Conservation (phyloP, 2,797 vertebrate species). For the Orientallactaga sibirica region DNA sequence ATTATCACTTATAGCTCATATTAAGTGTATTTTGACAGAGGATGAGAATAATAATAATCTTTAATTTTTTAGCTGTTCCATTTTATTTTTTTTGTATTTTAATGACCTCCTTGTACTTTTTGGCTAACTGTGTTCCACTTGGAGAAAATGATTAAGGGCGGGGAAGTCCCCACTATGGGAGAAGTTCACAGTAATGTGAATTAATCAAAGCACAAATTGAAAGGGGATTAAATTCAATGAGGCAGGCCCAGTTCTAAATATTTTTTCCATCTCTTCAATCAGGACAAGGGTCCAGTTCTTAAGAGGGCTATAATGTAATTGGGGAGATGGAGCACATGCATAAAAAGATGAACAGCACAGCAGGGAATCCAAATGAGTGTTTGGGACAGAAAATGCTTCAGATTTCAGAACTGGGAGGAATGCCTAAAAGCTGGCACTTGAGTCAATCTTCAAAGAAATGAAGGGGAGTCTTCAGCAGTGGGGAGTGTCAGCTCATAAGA, state of each 20-base stretch:
- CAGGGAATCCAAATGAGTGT: constrained; percentile 25
- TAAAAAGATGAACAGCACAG: constrained; percentile 58
- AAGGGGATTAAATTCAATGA: constrained; percentile 71
- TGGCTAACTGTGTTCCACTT: constrained; percentile 48
- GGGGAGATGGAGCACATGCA: constrained; percentile 41
- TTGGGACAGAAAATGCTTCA: constrained; percentile 52
- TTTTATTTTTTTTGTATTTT: constrained; percentile 57
- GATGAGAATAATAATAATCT: constrained; percentile 66
- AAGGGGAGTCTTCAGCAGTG: background rate
- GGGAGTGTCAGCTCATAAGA: constrained; percentile 4
- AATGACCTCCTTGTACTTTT: constrained; percentile 50
- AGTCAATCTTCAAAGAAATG: constrained; percentile 44
- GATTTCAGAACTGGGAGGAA: constrained; percentile 56
- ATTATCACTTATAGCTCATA: constrained; percentile 35
- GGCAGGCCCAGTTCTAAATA: constrained; percentile 70
- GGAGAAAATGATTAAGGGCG: constrained; percentile 59
- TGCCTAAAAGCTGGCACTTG: constrained; percentile 26
- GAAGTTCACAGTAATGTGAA: constrained; percentile 64
- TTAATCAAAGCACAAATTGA: constrained; percentile 78
- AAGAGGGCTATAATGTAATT: constrained; percentile 75
- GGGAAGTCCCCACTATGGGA: constrained; percentile 43
- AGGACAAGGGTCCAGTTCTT: constrained; percentile 70
- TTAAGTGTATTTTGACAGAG: constrained; percentile 28
- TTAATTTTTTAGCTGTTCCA: constrained; percentile 12
- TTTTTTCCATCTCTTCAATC: constrained; percentile 73